Conservation (phyloP, 2,113 vertebrate genomes). For the Platycercus adscitus region DNA sequence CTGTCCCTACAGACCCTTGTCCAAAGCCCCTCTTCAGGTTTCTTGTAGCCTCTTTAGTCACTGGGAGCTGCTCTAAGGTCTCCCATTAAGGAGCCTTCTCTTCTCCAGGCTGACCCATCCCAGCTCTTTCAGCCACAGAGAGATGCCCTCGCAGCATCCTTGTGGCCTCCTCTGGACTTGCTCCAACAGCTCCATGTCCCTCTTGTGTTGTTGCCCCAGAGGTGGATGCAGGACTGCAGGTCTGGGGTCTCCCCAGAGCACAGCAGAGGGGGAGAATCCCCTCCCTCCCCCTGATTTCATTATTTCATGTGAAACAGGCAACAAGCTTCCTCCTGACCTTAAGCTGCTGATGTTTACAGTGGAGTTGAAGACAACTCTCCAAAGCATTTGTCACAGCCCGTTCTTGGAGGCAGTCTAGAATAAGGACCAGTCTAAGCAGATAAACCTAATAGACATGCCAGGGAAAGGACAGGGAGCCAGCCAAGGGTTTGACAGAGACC, state of each 20-base stretch:
- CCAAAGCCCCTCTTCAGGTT: background rate
- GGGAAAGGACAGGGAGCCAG: background rate
- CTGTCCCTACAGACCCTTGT: background rate
- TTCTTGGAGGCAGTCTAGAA: background rate
- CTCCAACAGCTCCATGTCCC: background rate
- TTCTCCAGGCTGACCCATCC: background rate
- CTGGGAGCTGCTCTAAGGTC: background rate
- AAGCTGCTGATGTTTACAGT: background rate
- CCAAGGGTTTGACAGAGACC: background rate
- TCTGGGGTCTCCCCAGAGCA: background rate
- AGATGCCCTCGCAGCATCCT: background rate
- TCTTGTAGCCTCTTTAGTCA: background rate
- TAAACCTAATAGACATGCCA: background rate
- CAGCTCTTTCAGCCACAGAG: background rate
- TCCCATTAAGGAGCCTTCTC: background rate
- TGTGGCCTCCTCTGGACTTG: background rate
- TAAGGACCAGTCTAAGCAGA: background rate
- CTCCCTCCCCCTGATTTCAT: background rate
- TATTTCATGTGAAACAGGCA: background rate
- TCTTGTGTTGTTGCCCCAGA: background rate
- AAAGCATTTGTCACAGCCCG: background rate
- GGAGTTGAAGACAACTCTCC: background rate
- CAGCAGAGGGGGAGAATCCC: background rate
- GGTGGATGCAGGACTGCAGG: background rate
- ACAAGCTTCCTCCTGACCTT: background rate